phyloP scores from a whole-genome alignment of 2,888 invertebrate species.

The Epistrophe grossulariae region DNA sequence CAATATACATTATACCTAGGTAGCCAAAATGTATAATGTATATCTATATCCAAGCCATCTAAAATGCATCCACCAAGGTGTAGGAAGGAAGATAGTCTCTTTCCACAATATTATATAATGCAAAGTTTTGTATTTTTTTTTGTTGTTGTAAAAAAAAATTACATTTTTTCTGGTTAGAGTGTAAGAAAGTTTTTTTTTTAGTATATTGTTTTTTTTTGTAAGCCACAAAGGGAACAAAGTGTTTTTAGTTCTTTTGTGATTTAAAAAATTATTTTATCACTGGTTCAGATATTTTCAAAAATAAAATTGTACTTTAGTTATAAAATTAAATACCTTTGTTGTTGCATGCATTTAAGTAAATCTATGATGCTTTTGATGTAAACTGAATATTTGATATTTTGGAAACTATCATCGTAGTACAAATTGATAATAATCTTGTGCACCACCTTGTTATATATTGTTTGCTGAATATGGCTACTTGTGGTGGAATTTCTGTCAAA shows the following conservation, averaged over 20 bases:
- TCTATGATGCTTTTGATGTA: too few species aligned
- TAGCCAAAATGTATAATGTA: not conserved
- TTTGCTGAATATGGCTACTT: too few species aligned
- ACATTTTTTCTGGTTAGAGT: not conserved
- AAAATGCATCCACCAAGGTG: not conserved
- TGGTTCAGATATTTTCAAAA: not conserved
- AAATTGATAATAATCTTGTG: too few species aligned
- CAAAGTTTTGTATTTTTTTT: not conserved
- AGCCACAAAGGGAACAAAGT: not conserved
- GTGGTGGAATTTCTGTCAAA: too few species aligned
- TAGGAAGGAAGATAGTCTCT: not conserved
- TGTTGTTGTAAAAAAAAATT: not conserved
- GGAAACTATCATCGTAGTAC: too few species aligned
- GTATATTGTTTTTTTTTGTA: too few species aligned
- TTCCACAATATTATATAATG: not conserved
- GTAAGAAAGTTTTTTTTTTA: not conserved
- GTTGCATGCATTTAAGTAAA: too few species aligned
- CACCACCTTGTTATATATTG: too few species aligned
- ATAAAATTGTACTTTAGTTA: too few species aligned
- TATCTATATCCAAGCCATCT: not conserved
- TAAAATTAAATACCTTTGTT: too few species aligned
- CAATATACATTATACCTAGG: not conserved
- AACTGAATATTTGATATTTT: too few species aligned
- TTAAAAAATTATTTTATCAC: not conserved
- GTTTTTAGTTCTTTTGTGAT: not conserved